Conservation (phyloP, 35 echinoderm and acorn worm species). For the Ptychodera flava region DNA sequence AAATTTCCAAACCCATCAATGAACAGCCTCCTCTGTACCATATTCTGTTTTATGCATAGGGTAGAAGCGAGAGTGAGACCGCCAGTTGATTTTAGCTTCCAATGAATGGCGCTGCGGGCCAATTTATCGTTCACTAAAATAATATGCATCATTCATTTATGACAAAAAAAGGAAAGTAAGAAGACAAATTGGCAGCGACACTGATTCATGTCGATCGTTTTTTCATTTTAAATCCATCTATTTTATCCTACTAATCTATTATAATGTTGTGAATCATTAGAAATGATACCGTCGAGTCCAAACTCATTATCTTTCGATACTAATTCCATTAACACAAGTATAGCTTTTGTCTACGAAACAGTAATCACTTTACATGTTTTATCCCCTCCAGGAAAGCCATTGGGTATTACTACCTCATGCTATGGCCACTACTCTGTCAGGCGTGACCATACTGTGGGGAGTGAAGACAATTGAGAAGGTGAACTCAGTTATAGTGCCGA, state of each 20-base stretch:
- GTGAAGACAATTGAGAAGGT: slow-evolving; percentile 94
- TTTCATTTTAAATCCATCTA: neutral
- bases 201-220: neutral
- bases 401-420: slow-evolving; percentile 62
- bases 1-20: too few species aligned
- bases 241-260: neutral
- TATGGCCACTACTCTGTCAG: slow-evolving; percentile 32
- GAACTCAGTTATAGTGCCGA: slow-evolving; percentile 66
- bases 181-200: too few species aligned
- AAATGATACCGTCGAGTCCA: too few species aligned
- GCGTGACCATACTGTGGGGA: slow-evolving; percentile 65
- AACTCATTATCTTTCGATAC: too few species aligned
- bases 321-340: neutral
- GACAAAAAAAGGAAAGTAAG: too few species aligned
- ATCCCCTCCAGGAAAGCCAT: slow-evolving; percentile 38
- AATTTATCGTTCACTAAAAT: too few species aligned
- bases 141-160: too few species aligned
- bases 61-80: too few species aligned
- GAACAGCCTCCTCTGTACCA: too few species aligned
- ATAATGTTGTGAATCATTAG: neutral
- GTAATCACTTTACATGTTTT: neutral
- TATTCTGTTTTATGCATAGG: too few species aligned
- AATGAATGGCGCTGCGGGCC: too few species aligned
- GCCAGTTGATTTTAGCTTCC: too few species aligned
- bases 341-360: neutral